These are phyloP conservation scores for Cerastis rubricosa DNA, from an alignment of 2,888 invertebrate genomes.

Conservation along the genomic window DNA sequence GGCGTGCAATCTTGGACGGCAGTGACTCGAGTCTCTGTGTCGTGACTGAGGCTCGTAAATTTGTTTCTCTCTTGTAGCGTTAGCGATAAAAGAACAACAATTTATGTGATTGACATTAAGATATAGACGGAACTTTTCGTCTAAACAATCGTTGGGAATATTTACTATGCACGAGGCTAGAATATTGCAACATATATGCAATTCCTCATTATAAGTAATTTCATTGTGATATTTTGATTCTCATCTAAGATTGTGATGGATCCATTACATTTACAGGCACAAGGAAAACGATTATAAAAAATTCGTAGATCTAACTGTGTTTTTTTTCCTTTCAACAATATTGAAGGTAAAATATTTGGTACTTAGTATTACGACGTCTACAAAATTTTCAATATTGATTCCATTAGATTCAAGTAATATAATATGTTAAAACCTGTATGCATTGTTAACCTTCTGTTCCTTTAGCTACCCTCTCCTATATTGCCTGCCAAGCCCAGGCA, in stretches of 20 bases:
- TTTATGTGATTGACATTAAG: conserved; percentile 51
- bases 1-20: conserved; percentile 40
- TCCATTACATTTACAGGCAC: neutral
- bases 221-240: neutral
- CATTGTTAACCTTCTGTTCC: conserved; percentile 12
- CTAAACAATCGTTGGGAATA: neutral
- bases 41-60: conserved; percentile 52
- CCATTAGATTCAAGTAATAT: neutral
- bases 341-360: neutral
- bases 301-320: neutral
- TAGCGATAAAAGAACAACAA: conserved; percentile 44
- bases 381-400: neutral
- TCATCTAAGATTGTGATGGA: neutral
- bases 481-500: conserved; percentile 32
- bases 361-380: no score
- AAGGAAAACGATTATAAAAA: neutral
- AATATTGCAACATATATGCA: neutral
- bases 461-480: neutral
- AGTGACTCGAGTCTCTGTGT: conserved; percentile 17
- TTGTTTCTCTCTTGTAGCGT: conserved; percentile 18
- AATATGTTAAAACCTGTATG: neutral
- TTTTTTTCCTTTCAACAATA: neutral
- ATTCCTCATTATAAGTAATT: neutral
- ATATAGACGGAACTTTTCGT: conserved; percentile 15
- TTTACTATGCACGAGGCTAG: conserved; percentile 8